These are phyloP conservation scores for Calcarius lapponicus DNA, from an alignment of 2,797 vertebrate genomes.

Conservation along the genomic window DNA sequence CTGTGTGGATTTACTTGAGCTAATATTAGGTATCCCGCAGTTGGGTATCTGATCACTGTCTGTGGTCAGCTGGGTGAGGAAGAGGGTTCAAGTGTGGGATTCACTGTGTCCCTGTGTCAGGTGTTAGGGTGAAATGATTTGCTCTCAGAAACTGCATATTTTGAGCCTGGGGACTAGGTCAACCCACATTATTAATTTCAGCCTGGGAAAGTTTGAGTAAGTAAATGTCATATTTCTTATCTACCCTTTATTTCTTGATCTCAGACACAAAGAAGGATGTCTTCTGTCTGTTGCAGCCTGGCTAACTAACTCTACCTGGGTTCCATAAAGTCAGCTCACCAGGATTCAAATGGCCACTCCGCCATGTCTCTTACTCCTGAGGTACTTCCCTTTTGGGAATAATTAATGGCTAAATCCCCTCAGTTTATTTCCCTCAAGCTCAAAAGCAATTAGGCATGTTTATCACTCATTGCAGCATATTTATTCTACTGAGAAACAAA, in stretches of 20 bases:
- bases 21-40: not conserved
- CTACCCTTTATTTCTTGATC: not conserved
- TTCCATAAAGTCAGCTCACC: not conserved
- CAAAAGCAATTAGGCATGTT: slow-evolving; percentile 23
- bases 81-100: not conserved
- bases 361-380: not conserved
- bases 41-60: not conserved
- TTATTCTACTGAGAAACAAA: not conserved
- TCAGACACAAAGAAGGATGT: not conserved
- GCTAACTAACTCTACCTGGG: not conserved
- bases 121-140: not conserved
- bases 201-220: not conserved
- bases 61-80: not conserved
- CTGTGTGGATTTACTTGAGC: not conserved
- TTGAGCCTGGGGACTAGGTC: not conserved
- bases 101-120: not conserved
- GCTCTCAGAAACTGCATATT: not conserved
- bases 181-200: not conserved
- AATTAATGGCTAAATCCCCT: not conserved
- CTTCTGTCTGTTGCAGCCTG: not conserved
- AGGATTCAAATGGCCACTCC: not conserved
- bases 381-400: not conserved
- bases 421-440: not conserved
- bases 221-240: not conserved
- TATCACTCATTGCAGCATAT: not conserved